Evolutionary conservation across 2,888 invertebrate species (phyloP), one percentile per base, ranked within the genome.

Genomic region (Mactromeris polynyma): DNA sequence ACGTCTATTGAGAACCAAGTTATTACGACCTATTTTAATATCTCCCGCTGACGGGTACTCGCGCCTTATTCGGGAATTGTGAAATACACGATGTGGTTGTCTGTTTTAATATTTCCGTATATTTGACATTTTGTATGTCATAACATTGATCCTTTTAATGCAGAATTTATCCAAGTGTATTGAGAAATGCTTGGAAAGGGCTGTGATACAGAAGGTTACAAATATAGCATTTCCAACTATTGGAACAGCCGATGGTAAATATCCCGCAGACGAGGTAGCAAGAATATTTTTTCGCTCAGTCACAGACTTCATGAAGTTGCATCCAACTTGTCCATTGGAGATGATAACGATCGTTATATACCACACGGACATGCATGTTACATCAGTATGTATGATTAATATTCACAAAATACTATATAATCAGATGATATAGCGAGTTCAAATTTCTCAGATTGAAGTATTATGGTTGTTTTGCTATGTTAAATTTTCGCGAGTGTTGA

Each of bases 161-260:
- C 77, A 90, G 90, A 42, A 40, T 36, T 31, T 90, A 6, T 40
- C 40, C 26, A 31, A 54, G 31, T 88, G 89, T 77, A 85, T 85
- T 3, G 46, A 86, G 31, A 69, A 42, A 17, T 91, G 89, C 51
- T 36, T 91, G 9, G 51, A 83, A 26, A 73, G 88, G 33, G 88
- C 89, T 1, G 40, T 89, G 2, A 82, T 78, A 31, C 51, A 85
- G 11, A 73, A 83, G 2, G 46, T 40, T 19, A 84, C 33, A 14
- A 83, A 86, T 0, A 89, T 91, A 31, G 86, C 88, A 9, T 88
- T 91, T 79, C 89, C 91, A 0, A 89, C 89, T 11, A 89, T 91
- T 26, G 91, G 91, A 6, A 88, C 89, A 11, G 80, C 58, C 33
- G 86, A 87, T 17, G 69, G 80, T 17, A 9, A n/a, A 0, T 89